phyloP scores from a whole-genome alignment of 2,888 invertebrate species.

The Agrochola lychnidis region DNA sequence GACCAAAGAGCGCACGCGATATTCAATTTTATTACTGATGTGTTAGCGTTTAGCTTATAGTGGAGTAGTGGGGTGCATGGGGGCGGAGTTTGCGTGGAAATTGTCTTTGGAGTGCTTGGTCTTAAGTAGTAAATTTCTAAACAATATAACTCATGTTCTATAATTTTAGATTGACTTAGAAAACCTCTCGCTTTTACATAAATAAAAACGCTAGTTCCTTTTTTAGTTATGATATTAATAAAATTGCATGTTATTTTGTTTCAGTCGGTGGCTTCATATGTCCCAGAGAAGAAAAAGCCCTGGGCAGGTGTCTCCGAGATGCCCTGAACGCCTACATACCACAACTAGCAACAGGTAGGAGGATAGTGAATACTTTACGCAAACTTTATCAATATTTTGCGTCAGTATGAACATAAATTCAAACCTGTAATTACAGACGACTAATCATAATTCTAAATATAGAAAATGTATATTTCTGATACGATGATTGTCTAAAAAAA shows the following conservation, averaged over 20 bases:
- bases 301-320: slow-evolving; percentile 91
- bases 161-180: not conserved
- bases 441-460: not conserved
- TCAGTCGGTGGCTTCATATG: slow-evolving; percentile 93
- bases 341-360: slow-evolving; percentile 89
- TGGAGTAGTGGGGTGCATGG: too few relatives aligned
- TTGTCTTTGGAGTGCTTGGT: too few relatives aligned
- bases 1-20: too few relatives aligned
- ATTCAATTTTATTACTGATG: too few relatives aligned
- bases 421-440: not conserved
- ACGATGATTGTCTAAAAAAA: not conserved
- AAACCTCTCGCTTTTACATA: not conserved
- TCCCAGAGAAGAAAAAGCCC: slow-evolving; percentile 91
- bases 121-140: not conserved
- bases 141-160: not conserved
- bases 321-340: slow-evolving; percentile 92
- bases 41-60: too few relatives aligned
- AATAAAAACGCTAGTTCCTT: not conserved
- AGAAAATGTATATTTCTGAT: not conserved
- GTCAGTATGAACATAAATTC: not conserved
- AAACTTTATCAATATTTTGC: not conserved
- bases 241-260: slow-evolving; percentile 56
- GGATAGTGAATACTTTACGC: slow-evolving; percentile 14
- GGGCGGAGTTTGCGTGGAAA: too few relatives aligned
- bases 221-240: too few relatives aligned